A percentile compares a stretch with the other conserved stretches of the same genome.
phyloP scores from a whole-genome alignment of 2,888 invertebrate genomes.

The Synanthedon tipuliformis region DNA sequence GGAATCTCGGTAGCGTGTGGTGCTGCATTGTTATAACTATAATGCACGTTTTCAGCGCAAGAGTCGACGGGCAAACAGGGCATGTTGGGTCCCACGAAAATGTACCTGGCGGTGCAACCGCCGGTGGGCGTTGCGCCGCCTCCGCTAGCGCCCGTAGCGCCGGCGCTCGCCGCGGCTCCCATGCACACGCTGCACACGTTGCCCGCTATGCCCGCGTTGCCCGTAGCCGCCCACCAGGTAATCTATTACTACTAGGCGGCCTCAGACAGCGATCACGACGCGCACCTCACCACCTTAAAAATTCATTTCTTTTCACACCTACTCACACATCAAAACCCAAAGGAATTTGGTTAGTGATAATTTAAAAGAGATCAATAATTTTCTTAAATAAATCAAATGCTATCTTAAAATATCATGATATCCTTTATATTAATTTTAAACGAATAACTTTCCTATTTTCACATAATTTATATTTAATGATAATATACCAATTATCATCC shows the following conservation, averaged over 20 bases:
- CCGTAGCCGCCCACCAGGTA: conserved; percentile 60
- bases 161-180: conserved; percentile 15
- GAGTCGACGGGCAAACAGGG: conserved; percentile 88
- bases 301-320: no score
- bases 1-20: no score
- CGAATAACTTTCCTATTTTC: no score
- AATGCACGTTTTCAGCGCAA: conserved; percentile 74
- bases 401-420: no score
- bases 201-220: conserved; percentile 41
- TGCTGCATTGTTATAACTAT: not conserved
- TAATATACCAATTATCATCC: no score
- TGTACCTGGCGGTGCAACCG: conserved; percentile 89
- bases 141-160: conserved; percentile 33
- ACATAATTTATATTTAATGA: no score
- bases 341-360: no score
- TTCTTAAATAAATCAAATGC: no score
- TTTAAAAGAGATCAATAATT: no score
- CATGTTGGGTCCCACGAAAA: conserved; percentile 86
- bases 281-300: not conserved
- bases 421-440: no score
- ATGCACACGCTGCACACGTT: conserved; percentile 30
- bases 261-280: not conserved
- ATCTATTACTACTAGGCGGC: conserved; percentile 53
- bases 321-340: no score
- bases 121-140: conserved; percentile 50